A percentile compares a stretch with the other conserved stretches of the same genome.
Evolutionary conservation across 2,113 vertebrate species (phyloP).

Genomic region (Callospermophilus lateralis): DNA sequence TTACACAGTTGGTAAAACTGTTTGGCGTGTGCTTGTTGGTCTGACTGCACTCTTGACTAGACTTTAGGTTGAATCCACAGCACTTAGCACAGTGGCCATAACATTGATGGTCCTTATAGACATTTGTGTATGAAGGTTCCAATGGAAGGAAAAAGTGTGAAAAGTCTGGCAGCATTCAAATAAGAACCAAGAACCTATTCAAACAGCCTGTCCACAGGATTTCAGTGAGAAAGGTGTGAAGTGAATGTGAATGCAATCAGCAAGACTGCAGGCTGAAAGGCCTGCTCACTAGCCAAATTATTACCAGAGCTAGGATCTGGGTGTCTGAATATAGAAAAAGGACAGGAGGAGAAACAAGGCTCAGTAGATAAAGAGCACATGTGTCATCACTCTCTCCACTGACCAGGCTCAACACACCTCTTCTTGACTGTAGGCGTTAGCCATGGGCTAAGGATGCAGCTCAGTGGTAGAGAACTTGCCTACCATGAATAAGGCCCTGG

Average conservation of each 20-base stretch:
- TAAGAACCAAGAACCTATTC: neutral
- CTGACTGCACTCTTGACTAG: neutral
- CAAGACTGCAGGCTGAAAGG: neutral
- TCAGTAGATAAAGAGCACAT: neutral
- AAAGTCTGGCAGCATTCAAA: neutral
- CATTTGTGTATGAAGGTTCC: neutral
- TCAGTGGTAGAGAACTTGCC: no score
- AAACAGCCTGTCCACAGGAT: neutral
- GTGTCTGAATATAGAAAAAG: neutral
- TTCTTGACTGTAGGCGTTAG: neutral
- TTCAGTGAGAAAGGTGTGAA: neutral
- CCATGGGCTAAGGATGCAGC: no score
- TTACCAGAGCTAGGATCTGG: fast-evolving
- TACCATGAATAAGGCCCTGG: no score
- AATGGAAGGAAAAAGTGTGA: fast-evolving
- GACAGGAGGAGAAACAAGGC: no score
- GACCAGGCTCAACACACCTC: neutral
- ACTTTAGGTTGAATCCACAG: fast-evolving
- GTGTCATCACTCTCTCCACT: fast-evolving
- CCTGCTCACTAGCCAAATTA: neutral
- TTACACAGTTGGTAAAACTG: fast-evolving
- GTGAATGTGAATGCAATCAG: fast-evolving
- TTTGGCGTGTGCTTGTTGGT: no score
- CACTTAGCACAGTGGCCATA: neutral
- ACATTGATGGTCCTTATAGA: fast-evolving